Evolutionary conservation across 2,888 invertebrate species (phyloP).

Genomic region (Eurytoma adleriae): DNA sequence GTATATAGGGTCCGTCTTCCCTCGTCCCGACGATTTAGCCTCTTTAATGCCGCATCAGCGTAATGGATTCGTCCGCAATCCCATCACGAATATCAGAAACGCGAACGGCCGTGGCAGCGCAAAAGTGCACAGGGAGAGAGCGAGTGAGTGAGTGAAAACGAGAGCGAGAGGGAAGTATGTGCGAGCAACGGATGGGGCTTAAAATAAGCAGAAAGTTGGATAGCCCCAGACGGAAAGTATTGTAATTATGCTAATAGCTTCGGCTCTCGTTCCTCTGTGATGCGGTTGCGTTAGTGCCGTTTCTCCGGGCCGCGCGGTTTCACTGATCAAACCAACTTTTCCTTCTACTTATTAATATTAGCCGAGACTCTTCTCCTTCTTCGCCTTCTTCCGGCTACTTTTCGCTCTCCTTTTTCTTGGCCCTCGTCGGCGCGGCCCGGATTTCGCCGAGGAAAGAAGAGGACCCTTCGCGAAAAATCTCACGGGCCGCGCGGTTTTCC

Average conservation of each 20-base stretch:
- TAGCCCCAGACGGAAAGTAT: slow-evolving; percentile 71
- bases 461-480: slow-evolving; percentile 47
- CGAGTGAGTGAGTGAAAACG: not conserved
- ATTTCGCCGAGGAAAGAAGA: slow-evolving; percentile 17
- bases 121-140: slow-evolving; percentile 1
- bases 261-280: slow-evolving; percentile 66
- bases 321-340: slow-evolving; percentile 75
- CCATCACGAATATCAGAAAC: slow-evolving; percentile 68
- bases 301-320: slow-evolving; percentile 47
- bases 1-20: no score
- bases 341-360: slow-evolving; percentile 75
- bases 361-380: slow-evolving; percentile 41
- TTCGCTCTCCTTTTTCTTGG: slow-evolving; percentile 25
- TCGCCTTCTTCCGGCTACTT: not conserved
- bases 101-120: slow-evolving; percentile 9
- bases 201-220: slow-evolving; percentile 74
- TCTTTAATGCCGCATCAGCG: slow-evolving; percentile 71
- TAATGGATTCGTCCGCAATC: slow-evolving; percentile 73
- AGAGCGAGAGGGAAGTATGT: slow-evolving; percentile 14
- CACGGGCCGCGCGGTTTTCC: slow-evolving; percentile 34
- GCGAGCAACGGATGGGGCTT: slow-evolving; percentile 58
- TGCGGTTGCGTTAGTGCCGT: slow-evolving; percentile 66
- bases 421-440: slow-evolving; percentile 2
- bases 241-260: slow-evolving; percentile 76
- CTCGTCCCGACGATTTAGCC: slow-evolving; percentile 69